Conservation (phyloP, 2,797 vertebrate genomes). For the Delichon dasypus region DNA sequence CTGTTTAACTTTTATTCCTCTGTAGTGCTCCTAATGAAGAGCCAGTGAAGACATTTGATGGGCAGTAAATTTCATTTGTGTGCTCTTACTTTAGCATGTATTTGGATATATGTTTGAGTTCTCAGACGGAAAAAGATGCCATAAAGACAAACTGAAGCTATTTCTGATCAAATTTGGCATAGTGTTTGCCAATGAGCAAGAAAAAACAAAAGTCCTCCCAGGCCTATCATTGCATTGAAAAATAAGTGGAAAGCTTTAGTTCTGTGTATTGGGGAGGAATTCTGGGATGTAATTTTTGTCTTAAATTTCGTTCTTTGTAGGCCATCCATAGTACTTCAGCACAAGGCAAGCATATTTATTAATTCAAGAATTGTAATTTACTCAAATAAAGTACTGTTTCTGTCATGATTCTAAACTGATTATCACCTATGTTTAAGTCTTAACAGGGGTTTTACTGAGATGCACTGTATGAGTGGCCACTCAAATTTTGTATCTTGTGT, state of each 20-base stretch:
- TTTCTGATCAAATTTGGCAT: background rate
- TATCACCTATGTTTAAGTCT: slow-evolving; percentile 80
- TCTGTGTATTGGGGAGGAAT: background rate
- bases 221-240: background rate
- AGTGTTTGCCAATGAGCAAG: background rate
- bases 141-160: background rate
- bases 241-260: background rate
- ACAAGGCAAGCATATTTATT: background rate
- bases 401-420: background rate
- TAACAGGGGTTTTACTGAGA: slow-evolving; percentile 87
- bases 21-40: background rate
- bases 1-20: background rate
- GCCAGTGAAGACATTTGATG: background rate
- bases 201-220: background rate
- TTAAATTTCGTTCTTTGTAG: background rate
- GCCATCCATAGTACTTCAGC: background rate
- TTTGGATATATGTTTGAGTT: background rate
- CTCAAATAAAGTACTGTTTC: background rate
- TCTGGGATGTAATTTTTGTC: background rate
- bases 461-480: slow-evolving; percentile 93
- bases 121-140: background rate
- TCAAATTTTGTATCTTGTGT: slow-evolving; percentile 96
- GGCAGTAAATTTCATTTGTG: background rate
- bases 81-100: background rate
- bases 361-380: background rate